phyloP scores from a whole-genome alignment of 2,113 vertebrate species.

The Orientallactaga bullata region DNA sequence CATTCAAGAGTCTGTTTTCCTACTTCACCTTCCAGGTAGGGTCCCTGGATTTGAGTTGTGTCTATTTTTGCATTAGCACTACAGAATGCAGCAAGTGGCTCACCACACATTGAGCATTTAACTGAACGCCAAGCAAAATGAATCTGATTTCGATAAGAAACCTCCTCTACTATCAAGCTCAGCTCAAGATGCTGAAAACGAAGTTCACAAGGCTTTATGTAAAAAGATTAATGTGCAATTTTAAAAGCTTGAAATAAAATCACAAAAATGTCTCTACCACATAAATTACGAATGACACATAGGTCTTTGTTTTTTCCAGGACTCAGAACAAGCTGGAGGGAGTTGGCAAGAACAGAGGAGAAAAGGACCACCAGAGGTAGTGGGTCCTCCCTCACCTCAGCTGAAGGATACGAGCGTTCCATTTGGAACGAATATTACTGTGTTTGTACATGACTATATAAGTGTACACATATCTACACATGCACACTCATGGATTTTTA shows the following conservation, averaged over 20 bases:
- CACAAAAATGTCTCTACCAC: neutral
- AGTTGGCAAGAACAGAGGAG: neutral
- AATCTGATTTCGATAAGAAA: neutral
- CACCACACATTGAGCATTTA: neutral
- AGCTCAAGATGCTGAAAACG: neutral
- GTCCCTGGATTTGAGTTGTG: neutral
- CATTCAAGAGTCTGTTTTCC: neutral
- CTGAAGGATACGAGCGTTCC: neutral
- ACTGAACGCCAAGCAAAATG: neutral
- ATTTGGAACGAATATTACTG: accelerated
- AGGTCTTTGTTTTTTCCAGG: slow-evolving; percentile 7
- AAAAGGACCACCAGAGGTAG: accelerated
- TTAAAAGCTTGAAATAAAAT: slow-evolving; percentile 8
- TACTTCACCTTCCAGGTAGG: neutral
- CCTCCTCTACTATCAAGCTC: neutral
- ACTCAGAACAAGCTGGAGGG: neutral
- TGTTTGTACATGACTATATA: too few species aligned
- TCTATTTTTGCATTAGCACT: neutral
- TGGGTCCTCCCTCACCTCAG: neutral
- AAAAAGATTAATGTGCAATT: neutral
- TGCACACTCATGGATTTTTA: neutral
- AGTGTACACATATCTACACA: neutral
- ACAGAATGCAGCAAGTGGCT: neutral
- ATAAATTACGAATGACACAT: neutral
- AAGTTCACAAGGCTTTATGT: neutral